A percentile compares a stretch with the other conserved stretches of the same genome.
These are phyloP conservation scores for Stegostoma tigrinum DNA, from an alignment of 2,113 vertebrate species.

Conservation along the genomic window DNA sequence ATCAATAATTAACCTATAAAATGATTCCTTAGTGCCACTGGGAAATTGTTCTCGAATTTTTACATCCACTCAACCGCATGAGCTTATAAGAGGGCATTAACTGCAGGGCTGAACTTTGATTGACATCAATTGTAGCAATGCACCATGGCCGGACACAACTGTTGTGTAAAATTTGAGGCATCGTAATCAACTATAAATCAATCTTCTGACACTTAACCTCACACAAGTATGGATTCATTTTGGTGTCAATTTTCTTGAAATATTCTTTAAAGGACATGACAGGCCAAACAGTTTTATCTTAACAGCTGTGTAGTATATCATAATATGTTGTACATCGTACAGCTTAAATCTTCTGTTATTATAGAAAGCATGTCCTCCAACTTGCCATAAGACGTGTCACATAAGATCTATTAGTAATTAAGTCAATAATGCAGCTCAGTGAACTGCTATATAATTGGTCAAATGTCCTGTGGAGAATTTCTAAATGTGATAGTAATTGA, in stretches of 20 bases:
- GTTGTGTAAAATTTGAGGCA: background rate
- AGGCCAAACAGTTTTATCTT: background rate
- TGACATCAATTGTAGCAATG: background rate
- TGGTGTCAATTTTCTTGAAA: background rate
- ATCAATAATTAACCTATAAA: background rate
- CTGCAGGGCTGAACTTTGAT: background rate
- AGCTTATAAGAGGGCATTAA: background rate
- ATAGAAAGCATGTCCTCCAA: background rate
- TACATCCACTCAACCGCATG: background rate
- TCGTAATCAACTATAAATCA: background rate
- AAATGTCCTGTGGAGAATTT: constrained; percentile 2
- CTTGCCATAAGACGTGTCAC: background rate
- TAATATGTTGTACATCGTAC: background rate
- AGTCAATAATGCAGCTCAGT: background rate
- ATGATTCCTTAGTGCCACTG: background rate
- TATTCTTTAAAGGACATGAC: constrained; percentile 9
- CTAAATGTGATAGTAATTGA: background rate
- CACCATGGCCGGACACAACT: background rate
- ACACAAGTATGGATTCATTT: background rate
- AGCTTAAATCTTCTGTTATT: constrained; percentile 3
- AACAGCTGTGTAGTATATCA: background rate
- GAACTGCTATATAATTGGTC: constrained; percentile 8
- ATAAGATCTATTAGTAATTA: constrained; percentile 11
- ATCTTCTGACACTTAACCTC: background rate
- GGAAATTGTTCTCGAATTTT: background rate